Evolutionary conservation across 2,888 invertebrate genomes (phyloP).

Genomic region (Baronia brevicornis): DNA sequence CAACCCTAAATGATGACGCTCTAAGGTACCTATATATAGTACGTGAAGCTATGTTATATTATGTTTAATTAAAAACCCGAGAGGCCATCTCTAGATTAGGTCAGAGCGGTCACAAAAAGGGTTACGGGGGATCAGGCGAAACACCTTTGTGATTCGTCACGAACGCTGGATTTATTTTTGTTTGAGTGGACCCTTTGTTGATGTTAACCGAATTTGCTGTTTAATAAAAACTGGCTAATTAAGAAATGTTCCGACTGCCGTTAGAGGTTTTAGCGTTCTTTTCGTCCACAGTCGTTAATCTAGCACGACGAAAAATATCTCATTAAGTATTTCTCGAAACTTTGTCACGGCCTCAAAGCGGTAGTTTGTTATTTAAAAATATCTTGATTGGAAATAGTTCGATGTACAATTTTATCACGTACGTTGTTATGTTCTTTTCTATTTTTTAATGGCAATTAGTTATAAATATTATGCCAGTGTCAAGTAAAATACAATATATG

Average conservation of each 20-base stretch:
- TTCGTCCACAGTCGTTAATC: conserved; percentile 40
- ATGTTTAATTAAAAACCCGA: conserved; percentile 71
- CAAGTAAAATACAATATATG: too few species aligned
- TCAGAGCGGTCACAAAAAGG: conserved; percentile 66
- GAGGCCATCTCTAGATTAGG: conserved; percentile 69
- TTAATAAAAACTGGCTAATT: conserved; percentile 69
- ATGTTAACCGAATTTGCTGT: conserved; percentile 71
- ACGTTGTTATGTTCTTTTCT: too few species aligned
- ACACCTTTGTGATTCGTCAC: conserved; percentile 72
- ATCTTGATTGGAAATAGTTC: too few species aligned
- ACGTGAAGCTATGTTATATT: conserved; percentile 69
- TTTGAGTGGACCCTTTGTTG: conserved; percentile 67
- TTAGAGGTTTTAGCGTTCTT: conserved; percentile 52
- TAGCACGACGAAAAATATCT: conserved; percentile 28
- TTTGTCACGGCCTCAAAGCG: too few species aligned
- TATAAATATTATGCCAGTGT: too few species aligned
- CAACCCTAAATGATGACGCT: conserved; percentile 40
- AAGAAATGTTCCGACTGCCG: conserved; percentile 67
- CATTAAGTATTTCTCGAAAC: conserved; percentile 24
- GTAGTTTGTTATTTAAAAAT: too few species aligned
- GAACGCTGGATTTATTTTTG: conserved; percentile 68
- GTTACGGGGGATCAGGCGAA: conserved; percentile 60
- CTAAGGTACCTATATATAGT: conserved; percentile 32
- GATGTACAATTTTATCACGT: too few species aligned
- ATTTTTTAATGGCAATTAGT: too few species aligned